Evolutionary conservation across 2,113 vertebrate genomes (phyloP).

Genomic region (Myiopsitta monachus): DNA sequence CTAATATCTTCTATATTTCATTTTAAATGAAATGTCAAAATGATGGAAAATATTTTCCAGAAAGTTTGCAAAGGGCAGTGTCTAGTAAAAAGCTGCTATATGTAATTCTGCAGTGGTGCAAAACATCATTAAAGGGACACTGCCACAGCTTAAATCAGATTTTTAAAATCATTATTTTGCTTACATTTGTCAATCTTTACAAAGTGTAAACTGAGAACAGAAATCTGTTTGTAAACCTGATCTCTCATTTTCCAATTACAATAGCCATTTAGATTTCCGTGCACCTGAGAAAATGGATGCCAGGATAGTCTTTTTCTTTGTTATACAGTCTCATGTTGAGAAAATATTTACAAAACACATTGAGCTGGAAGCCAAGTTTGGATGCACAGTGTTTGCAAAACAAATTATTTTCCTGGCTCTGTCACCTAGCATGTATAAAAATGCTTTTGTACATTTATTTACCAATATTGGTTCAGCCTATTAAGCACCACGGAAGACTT

Average conservation of each 20-base stretch:
- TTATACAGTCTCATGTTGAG: background rate
- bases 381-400: background rate
- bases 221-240: slow-evolving; percentile 57
- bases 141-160: background rate
- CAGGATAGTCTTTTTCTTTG: background rate
- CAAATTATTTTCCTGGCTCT: slow-evolving; percentile 26
- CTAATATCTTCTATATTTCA: slow-evolving; percentile 81
- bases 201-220: slow-evolving; percentile 32
- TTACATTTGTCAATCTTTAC: slow-evolving; percentile 38
- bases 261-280: background rate
- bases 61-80: slow-evolving; percentile 75
- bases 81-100: slow-evolving; percentile 26
- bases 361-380: background rate
- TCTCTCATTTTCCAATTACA: background rate
- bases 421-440: background rate
- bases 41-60: slow-evolving; percentile 80
- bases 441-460: background rate
- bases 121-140: slow-evolving; percentile 33
- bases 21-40: slow-evolving; percentile 85
- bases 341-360: slow-evolving; percentile 12
- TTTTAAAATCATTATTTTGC: slow-evolving; percentile 48
- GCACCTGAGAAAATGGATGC: slow-evolving; percentile 30
- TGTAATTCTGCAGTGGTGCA: slow-evolving; percentile 11
- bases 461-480: background rate
- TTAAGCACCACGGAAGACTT: background rate